These are phyloP conservation scores for Nycticebus coucang DNA, from an alignment of 2,113 vertebrate genomes.

Conservation along the genomic window DNA sequence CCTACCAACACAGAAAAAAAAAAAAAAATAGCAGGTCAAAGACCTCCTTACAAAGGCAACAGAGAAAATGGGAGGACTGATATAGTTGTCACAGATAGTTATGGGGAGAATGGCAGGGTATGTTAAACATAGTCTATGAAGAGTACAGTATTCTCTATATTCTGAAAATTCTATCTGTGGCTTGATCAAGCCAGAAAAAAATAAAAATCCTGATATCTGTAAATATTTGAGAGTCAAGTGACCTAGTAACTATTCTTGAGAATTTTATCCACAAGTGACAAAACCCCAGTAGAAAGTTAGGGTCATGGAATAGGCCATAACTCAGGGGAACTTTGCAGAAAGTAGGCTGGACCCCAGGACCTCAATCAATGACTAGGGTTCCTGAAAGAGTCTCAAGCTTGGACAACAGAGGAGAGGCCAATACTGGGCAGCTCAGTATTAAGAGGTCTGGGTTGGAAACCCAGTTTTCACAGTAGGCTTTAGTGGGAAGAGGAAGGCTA, in stretches of 20 bases:
- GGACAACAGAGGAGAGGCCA: not conserved
- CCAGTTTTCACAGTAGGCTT: not conserved
- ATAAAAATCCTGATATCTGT: not conserved
- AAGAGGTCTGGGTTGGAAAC: not conserved
- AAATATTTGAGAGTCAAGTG: not conserved
- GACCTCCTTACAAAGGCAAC: not conserved
- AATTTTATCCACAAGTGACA: not conserved
- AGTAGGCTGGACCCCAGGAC: too few relatives aligned
- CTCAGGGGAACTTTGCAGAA: not conserved
- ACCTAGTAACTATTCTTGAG: not conserved
- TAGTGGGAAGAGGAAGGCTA: not conserved
- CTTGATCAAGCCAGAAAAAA: not conserved
- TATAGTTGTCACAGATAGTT: not conserved
- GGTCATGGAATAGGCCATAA: not conserved
- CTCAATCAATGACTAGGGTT: not conserved
- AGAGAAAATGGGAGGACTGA: not conserved
- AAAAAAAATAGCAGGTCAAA: not conserved
- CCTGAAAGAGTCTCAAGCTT: not conserved
- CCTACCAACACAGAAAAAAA: not conserved
- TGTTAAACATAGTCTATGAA: not conserved
- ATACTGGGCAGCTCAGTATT: not conserved
- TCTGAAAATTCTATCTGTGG: not conserved
- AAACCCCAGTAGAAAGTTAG: not conserved
- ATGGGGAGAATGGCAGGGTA: not conserved
- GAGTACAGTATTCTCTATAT: not conserved